These are phyloP conservation scores for Colletes collaris DNA, from an alignment of 2,888 invertebrate genomes.

Conservation along the genomic window DNA sequence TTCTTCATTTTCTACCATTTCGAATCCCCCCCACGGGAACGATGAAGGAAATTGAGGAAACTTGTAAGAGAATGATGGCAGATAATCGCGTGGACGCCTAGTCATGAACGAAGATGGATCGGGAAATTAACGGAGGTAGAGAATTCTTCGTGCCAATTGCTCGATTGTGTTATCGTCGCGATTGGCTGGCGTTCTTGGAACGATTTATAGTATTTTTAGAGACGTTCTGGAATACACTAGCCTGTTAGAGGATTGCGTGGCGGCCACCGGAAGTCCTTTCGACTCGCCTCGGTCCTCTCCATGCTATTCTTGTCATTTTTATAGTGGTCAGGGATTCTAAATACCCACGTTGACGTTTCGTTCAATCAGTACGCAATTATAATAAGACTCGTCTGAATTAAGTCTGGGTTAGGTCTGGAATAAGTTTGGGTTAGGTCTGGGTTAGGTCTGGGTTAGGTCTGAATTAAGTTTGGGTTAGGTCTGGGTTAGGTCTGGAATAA, in stretches of 20 bases:
- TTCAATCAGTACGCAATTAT: background rate
- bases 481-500: too few relatives aligned
- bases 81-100: background rate
- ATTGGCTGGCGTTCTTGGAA: background rate
- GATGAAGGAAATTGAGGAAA: background rate
- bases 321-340: conserved; percentile 22
- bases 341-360: background rate
- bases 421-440: too few relatives aligned
- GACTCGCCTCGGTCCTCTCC: conserved; percentile 74
- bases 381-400: too few relatives aligned
- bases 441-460: too few relatives aligned
- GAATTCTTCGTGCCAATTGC: conserved; percentile 15
- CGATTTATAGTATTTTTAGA: conserved; percentile 11
- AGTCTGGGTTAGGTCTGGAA: too few relatives aligned
- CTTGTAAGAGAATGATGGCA: background rate
- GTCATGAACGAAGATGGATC: background rate
- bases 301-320: conserved; percentile 36
- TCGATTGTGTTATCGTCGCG: conserved; percentile 10
- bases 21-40: background rate
- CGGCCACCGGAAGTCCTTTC: conserved; percentile 78
- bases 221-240: background rate
- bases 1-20: background rate
- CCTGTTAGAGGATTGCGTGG: conserved; percentile 54
- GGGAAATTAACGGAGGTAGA: too few relatives aligned
- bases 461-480: too few relatives aligned